Percentiles rank a stretch among this genome's conserved stretches.
Evolutionary conservation across 2,797 vertebrate species (phyloP).

Genomic region (Chelonia mydas): DNA sequence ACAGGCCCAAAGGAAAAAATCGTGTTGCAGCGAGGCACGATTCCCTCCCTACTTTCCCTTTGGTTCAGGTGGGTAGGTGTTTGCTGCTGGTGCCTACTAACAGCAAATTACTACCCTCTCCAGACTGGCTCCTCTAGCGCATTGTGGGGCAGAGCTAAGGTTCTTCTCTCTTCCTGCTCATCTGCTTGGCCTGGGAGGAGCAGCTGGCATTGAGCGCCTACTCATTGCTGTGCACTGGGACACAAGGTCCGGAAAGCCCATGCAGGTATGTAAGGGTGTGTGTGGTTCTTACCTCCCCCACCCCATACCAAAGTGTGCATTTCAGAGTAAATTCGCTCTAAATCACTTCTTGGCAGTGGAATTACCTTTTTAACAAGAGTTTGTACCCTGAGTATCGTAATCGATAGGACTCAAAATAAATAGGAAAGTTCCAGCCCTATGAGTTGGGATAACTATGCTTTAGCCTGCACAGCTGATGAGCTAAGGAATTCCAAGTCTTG

Average conservation of each 20-base stretch:
- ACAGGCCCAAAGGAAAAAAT: not conserved
- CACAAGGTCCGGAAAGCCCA: not conserved
- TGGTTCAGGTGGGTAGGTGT: not conserved
- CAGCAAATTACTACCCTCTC: not conserved
- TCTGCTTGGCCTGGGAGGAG: constrained; percentile 12
- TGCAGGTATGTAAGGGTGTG: not conserved
- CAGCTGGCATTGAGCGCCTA: not conserved
- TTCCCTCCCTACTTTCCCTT: not conserved
- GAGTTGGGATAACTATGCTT: not conserved
- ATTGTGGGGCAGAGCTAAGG: not conserved
- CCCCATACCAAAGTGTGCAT: not conserved
- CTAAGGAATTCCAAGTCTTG: not conserved
- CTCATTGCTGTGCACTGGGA: not conserved
- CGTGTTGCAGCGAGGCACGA: not conserved
- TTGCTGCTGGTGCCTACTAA: not conserved
- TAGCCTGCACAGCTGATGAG: not conserved
- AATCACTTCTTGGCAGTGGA: not conserved
- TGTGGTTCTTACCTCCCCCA: too few species aligned
- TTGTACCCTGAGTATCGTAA: not conserved
- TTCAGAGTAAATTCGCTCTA: not conserved
- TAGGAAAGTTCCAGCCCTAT: not conserved
- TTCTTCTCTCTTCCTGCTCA: constrained; percentile 5
- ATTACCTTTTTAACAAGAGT: not conserved
- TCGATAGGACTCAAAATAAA: not conserved
- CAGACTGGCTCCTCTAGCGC: not conserved